Conservation (phyloP, 2,113 vertebrate species). For the Columbina picui region DNA sequence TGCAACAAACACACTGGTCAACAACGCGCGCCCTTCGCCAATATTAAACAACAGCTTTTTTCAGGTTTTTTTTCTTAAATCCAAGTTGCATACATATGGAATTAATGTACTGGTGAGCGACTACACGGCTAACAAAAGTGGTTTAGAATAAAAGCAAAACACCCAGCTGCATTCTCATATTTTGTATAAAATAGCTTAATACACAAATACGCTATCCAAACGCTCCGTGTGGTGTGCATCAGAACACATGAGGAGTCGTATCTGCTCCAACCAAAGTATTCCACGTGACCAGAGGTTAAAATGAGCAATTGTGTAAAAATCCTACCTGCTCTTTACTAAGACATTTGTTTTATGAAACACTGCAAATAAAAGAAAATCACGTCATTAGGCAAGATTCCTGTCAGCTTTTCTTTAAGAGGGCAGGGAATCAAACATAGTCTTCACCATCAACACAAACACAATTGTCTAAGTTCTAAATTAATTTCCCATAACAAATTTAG, state of each 20-base stretch:
- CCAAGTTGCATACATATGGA: not conserved
- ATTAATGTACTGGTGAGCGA: not conserved
- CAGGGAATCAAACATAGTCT: not conserved
- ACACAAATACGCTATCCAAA: not conserved
- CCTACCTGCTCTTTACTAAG: not conserved
- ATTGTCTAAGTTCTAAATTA: conserved; percentile 42
- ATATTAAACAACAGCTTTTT: not conserved
- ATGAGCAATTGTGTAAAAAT: not conserved
- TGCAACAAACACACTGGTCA: conserved; percentile 55
- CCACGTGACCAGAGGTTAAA: not conserved
- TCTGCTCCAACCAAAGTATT: not conserved
- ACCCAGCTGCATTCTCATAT: not conserved
- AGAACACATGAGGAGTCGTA: not conserved
- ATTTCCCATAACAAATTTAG: conserved; percentile 50
- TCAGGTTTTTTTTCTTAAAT: not conserved
- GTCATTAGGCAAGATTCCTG: not conserved
- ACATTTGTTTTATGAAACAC: not conserved
- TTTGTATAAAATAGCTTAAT: not conserved
- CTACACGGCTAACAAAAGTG: not conserved
- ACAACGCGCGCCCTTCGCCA: not conserved
- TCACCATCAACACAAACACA: conserved; percentile 1
- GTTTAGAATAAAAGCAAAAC: not conserved
- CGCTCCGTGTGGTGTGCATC: not conserved
- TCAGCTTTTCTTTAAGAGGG: not conserved
- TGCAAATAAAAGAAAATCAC: not conserved